Conservation (phyloP, 2,113 vertebrate genomes). For the Podiceps cristatus region DNA sequence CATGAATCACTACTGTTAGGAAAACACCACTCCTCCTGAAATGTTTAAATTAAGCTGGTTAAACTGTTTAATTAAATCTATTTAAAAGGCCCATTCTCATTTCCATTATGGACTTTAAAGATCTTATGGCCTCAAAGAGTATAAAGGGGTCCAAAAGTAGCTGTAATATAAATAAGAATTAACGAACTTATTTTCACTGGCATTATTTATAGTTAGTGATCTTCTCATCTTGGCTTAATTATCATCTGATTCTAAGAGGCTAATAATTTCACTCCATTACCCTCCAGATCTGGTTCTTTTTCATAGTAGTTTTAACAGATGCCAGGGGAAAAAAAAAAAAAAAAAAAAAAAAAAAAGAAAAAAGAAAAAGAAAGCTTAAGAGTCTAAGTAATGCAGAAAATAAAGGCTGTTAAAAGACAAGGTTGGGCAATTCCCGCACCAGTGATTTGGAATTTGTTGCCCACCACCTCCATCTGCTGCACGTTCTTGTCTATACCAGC, state of each 20-base stretch:
- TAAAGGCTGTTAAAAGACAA: background rate
- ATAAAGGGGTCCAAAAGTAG: background rate
- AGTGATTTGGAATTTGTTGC: background rate
- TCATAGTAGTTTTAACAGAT: background rate
- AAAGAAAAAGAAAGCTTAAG: background rate
- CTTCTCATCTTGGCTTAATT: background rate
- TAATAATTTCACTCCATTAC: slow-evolving; percentile 30
- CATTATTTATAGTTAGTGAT: slow-evolving; percentile 20
- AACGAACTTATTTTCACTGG: background rate
- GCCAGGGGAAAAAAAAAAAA: background rate
- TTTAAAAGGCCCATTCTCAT: slow-evolving; percentile 9
- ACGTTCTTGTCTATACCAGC: background rate
- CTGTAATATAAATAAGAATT: slow-evolving; percentile 21
- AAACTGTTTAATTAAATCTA: slow-evolving; percentile 21
- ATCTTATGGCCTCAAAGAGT: background rate
- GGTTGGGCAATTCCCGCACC: background rate
- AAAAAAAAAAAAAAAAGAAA: background rate
- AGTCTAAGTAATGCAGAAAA: background rate
- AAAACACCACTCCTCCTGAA: fast-evolving
- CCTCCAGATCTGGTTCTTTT: background rate
- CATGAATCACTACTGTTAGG: background rate
- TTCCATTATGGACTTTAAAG: background rate
- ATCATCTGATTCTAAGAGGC: background rate
- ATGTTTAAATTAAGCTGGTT: slow-evolving; percentile 1
- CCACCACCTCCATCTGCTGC: slow-evolving; percentile 6